Evolutionary conservation across 2,113 vertebrate species (phyloP).

Genomic region (Antennarius striatus): DNA sequence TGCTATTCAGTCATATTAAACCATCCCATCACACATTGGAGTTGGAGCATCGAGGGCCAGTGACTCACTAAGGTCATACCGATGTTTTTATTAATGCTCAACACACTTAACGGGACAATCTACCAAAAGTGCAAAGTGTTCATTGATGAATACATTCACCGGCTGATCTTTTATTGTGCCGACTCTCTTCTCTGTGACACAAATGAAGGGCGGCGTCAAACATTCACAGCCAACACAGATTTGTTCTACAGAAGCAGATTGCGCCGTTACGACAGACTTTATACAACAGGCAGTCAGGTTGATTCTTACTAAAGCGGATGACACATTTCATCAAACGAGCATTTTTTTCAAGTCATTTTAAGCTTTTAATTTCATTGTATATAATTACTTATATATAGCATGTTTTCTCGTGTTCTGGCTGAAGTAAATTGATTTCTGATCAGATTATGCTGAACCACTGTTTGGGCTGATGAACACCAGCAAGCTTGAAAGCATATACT

Average conservation of each 20-base stretch:
- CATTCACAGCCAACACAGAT: conserved; percentile 18
- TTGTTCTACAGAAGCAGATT: not conserved
- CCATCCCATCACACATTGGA: no score
- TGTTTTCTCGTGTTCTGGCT: not conserved
- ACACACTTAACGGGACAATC: conserved; percentile 14
- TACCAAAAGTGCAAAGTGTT: conserved; percentile 4
- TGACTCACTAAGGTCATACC: not conserved
- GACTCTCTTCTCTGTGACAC: not conserved
- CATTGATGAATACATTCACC: conserved; percentile 34
- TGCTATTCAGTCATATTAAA: no score
- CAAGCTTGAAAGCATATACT: conserved; percentile 20
- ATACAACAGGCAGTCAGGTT: conserved; percentile 8
- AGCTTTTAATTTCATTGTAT: no score
- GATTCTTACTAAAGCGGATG: conserved; percentile 12
- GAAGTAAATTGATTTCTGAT: conserved; percentile 16
- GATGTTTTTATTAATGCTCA: not conserved
- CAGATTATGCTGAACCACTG: no score
- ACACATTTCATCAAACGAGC: not conserved
- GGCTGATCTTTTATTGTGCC: conserved; percentile 9
- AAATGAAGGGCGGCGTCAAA: conserved; percentile 24
- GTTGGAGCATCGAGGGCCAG: no score
- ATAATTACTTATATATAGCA: no score
- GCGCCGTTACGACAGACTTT: no score
- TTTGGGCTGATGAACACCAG: conserved; percentile 23
- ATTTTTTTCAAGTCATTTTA: no score